Conservation (phyloP, 2,797 vertebrate genomes). For the Poecilia wingei region DNA sequence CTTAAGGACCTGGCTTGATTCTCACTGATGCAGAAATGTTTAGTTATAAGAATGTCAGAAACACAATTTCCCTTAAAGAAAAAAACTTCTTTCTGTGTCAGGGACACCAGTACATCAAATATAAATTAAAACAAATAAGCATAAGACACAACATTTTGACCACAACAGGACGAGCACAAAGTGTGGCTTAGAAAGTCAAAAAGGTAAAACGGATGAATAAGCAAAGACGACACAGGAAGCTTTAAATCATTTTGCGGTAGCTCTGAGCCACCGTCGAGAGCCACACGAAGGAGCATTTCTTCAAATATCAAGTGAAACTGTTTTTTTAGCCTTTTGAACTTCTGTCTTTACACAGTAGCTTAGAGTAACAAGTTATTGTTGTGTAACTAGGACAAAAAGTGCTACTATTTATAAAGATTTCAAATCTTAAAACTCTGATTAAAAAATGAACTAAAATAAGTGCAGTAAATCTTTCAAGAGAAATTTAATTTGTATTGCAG, state of each 20-base stretch:
- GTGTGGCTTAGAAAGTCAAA: not conserved
- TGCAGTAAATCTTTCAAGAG: not conserved
- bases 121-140: not conserved
- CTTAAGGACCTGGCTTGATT: not conserved
- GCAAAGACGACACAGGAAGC: not conserved
- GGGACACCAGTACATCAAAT: not conserved
- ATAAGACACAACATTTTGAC: not conserved
- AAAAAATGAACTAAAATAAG: not conserved
- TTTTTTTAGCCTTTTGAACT: not conserved
- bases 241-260: not conserved
- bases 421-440: not conserved
- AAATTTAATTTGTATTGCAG: not conserved
- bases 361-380: not conserved
- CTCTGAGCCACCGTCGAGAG: not conserved
- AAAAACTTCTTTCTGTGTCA: not conserved
- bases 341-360: not conserved
- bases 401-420: not conserved
- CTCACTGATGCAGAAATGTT: not conserved
- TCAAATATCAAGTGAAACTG: not conserved
- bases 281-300: conserved; percentile 6
- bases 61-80: not conserved
- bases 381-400: not conserved
- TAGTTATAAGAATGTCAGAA: not conserved
- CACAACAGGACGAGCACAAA: not conserved
- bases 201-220: not conserved